Percentiles rank a stretch among this genome's conserved stretches.
Conservation (phyloP, 1,140 invertebrate species). For the Penaeus vannamei region DNA sequence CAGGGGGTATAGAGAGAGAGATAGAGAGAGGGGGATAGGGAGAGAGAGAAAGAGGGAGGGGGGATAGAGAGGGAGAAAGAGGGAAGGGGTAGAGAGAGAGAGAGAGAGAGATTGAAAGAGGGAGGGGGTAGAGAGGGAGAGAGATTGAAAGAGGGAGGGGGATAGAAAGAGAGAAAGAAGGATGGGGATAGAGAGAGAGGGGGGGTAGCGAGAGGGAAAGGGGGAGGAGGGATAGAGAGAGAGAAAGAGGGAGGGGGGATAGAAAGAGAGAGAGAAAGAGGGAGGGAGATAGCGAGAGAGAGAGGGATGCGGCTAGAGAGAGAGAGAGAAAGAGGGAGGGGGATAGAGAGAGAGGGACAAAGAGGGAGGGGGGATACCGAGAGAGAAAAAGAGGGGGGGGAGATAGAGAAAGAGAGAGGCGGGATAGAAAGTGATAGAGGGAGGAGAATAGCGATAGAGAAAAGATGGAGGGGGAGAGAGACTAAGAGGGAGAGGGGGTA, state of each 20-base stretch:
- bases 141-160: neutral
- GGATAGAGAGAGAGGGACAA: neutral
- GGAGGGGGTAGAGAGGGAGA: neutral
- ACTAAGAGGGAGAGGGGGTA: neutral
- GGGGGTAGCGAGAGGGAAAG: neutral
- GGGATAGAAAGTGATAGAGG: neutral
- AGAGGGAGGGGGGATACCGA: neutral
- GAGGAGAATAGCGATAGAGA: too few species aligned
- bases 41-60: neutral
- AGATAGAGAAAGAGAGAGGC: neutral
- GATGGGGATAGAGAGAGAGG: neutral
- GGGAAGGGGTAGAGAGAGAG: neutral
- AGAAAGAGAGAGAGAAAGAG: neutral
- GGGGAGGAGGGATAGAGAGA: neutral
- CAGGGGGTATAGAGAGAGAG: neutral
- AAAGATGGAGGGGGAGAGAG: neutral
- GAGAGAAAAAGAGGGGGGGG: neutral
- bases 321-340: neutral
- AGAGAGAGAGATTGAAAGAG: too few species aligned
- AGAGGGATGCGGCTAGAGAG: neutral
- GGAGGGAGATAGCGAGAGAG: neutral
- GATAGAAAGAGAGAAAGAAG: too few species aligned
- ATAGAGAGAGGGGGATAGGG: neutral
- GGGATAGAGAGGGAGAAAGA: neutral
- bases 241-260: neutral